phyloP scores from a whole-genome alignment of 2,113 vertebrate species.

The Rhinolophus ferrumequinum region DNA sequence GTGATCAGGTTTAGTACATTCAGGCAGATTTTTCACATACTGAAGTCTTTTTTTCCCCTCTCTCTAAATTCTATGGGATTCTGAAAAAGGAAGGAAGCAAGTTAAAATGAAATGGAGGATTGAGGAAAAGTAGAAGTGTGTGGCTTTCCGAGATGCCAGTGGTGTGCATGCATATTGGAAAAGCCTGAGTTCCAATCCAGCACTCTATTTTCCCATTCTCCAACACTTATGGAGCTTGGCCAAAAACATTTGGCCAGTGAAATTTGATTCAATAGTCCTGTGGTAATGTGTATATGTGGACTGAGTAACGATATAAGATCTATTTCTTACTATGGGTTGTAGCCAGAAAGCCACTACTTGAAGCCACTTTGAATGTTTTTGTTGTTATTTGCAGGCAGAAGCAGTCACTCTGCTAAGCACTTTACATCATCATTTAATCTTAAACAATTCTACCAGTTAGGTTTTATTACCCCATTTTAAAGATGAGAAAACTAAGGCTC shows the following conservation, averaged over 20 bases:
- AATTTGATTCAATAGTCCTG: background rate
- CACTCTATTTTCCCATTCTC: background rate
- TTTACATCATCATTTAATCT: slow-evolving; percentile 19
- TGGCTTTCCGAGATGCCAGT: background rate
- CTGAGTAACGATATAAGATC: background rate
- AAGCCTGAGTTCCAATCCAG: background rate
- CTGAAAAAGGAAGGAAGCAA: background rate
- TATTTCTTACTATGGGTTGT: background rate
- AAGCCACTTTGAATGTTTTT: background rate
- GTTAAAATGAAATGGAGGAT: background rate
- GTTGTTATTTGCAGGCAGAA: background rate
- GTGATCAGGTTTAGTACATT: background rate
- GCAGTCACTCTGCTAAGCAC: background rate
- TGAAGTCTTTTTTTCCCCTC: background rate
- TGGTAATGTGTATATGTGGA: background rate
- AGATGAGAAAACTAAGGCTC: slow-evolving; percentile 9
- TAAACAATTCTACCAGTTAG: background rate
- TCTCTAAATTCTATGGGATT: background rate
- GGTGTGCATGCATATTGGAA: background rate
- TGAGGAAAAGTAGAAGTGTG: background rate
- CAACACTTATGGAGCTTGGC: background rate
- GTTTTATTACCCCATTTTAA: background rate
- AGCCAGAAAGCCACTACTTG: background rate
- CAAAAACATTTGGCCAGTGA: background rate
- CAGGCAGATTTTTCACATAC: background rate